Conservation (phyloP, 2,113 vertebrate genomes). For the Zosterops pallidus region DNA sequence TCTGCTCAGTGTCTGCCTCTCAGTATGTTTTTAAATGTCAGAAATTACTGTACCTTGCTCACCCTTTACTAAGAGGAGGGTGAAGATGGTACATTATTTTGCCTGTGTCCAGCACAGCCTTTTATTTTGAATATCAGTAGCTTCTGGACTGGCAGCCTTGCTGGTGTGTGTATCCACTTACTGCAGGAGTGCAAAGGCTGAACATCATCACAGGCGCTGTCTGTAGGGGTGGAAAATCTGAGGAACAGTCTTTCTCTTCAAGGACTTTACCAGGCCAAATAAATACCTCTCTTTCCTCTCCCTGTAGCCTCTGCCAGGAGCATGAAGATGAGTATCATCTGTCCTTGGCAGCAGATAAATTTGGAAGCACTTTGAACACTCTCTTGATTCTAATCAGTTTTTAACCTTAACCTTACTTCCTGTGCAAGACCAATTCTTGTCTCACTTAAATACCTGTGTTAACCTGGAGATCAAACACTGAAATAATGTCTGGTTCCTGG, state of each 20-base stretch:
- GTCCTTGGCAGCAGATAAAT: background rate
- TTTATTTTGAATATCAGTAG: background rate
- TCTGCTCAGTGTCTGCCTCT: background rate
- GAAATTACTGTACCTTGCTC: background rate
- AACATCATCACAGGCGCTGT: background rate
- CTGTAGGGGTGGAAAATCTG: background rate
- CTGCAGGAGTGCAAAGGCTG: background rate
- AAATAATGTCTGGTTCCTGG: background rate
- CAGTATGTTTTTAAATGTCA: background rate
- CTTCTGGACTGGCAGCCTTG: background rate
- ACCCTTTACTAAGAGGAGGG: background rate
- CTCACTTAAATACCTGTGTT: background rate
- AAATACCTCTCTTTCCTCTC: background rate
- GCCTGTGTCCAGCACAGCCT: background rate
- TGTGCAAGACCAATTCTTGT: background rate
- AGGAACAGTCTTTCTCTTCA: background rate
- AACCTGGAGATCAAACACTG: background rate
- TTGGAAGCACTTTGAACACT: background rate
- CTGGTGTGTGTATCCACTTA: background rate
- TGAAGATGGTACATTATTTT: background rate
- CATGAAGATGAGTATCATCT: background rate
- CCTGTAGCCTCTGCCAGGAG: background rate
- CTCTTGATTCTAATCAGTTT: background rate
- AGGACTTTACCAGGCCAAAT: background rate
- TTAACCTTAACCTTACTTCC: background rate